Base-by-base conservation (phyloP, 2,797 vertebrate species). In the Salarias fasciatus region DNA sequence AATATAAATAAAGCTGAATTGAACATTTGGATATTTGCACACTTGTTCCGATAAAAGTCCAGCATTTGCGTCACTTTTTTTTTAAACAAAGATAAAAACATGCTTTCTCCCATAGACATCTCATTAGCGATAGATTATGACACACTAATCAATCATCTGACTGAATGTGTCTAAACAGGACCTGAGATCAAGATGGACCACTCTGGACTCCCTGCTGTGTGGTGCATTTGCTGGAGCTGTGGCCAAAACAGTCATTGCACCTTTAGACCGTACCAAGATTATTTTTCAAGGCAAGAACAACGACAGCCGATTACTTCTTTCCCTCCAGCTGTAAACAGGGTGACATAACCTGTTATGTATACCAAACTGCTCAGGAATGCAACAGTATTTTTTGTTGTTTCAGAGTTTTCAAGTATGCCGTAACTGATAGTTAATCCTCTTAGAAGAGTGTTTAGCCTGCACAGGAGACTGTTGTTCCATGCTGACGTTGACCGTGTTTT, bases 241-340 rank as follows among this genome's bases (percentile, higher is more conserved):
- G 2, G 97, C 97, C 80, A 99, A 99, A 91, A 99, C 97, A 0
- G 92, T 94, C 0, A 96, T 99, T 51, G 98, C 98, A 4, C 98
- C 98, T 1, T 85, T 99, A 86, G 98, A 99, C 80, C 91, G 98
- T 73, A 98, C 97, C 56, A 99, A 99, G 92, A 99, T 99, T 84
- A 99, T 99, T 84, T 99, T 99, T 84, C 98, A 99, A 95, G 98
- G 98, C 90, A 88, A 86, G 81, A 56, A 54, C 3, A 6, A 52
- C n/a, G n/a, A 12, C 33, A 24, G 18, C 12, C 30, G 31, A n/a
- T 11, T 29, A 15, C 58, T 33, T 31, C 0, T 30, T 44, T 30
- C 12, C 35, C 41, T 38, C 33, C 3, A 49, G 31, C 59, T 51
- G 53, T 15, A 29, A 8, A 54, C 2, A 44, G 11, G 29, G 38